These are phyloP conservation scores for Cynopterus sphinx DNA, from an alignment of 2,797 vertebrate genomes.

Conservation along the genomic window DNA sequence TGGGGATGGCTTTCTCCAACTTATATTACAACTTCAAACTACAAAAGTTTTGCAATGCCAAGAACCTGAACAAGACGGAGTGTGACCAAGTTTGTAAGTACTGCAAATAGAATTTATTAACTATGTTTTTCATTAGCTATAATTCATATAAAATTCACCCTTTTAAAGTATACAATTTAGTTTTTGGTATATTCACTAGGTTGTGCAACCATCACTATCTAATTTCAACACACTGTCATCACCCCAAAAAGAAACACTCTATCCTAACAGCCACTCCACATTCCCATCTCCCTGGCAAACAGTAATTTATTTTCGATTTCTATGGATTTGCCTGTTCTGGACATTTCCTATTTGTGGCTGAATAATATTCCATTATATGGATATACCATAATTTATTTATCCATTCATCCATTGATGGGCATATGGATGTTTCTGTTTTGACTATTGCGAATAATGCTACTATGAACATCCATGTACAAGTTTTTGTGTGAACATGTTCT, in stretches of 20 bases:
- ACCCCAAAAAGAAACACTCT: not conserved
- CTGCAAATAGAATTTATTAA: not conserved
- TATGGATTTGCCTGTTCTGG: no score
- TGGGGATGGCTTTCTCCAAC: constrained; percentile 95
- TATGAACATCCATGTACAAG: no score
- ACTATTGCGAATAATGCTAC: no score
- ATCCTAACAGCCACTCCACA: not conserved
- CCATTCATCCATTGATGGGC: no score
- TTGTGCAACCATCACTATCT: not conserved
- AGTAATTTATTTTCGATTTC: not conserved
- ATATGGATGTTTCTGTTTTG: no score
- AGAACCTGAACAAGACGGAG: constrained; percentile 73
- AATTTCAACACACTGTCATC: not conserved
- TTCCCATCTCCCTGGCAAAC: not conserved
- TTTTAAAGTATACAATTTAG: not conserved
- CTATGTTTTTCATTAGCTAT: not conserved
- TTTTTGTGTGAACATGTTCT: no score
- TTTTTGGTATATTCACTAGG: not conserved
- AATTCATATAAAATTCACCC: not conserved
- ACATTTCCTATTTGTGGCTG: no score
- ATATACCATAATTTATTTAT: no score
- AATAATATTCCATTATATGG: no score
- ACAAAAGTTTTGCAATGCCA: constrained; percentile 90
- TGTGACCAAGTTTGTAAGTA: constrained; percentile 91
- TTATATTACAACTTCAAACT: constrained; percentile 96